Percentiles rank a stretch among this genome's conserved stretches.
Conservation (phyloP, 2,113 vertebrate species). For the Chloroceryle aenea region DNA sequence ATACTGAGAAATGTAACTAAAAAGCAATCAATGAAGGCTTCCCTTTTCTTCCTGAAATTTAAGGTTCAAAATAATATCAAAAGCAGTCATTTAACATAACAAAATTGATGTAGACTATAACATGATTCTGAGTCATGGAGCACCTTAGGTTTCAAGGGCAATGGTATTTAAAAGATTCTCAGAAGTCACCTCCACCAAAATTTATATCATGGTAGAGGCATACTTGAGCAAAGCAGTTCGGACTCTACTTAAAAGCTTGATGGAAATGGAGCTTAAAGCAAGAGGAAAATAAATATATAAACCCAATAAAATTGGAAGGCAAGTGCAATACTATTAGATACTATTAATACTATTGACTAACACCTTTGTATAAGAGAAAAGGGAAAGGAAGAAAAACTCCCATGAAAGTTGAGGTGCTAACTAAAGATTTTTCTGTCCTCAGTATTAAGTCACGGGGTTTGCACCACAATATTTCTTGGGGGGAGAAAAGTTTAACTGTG, state of each 20-base stretch:
- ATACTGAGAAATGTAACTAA: conserved; percentile 37
- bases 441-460: background rate
- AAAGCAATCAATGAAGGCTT: conserved; percentile 33
- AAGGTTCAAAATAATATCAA: background rate
- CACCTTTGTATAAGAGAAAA: background rate
- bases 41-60: background rate
- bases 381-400: background rate
- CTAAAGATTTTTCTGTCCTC: background rate
- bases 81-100: background rate
- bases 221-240: background rate
- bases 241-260: background rate
- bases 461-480: rapidly evolving
- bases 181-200: background rate
- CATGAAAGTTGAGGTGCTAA: rapidly evolving
- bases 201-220: rapidly evolving
- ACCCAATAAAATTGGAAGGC: background rate
- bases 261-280: background rate
- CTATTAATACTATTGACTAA: too few species aligned
- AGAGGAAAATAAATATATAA: background rate
- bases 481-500: background rate
- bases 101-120: rapidly evolving
- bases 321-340: background rate
- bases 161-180: background rate
- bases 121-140: rapidly evolving
- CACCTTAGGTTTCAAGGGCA: background rate